These are phyloP conservation scores for Drosophila teissieri DNA, from an alignment of 1,140 invertebrate genomes.

Conservation along the genomic window DNA sequence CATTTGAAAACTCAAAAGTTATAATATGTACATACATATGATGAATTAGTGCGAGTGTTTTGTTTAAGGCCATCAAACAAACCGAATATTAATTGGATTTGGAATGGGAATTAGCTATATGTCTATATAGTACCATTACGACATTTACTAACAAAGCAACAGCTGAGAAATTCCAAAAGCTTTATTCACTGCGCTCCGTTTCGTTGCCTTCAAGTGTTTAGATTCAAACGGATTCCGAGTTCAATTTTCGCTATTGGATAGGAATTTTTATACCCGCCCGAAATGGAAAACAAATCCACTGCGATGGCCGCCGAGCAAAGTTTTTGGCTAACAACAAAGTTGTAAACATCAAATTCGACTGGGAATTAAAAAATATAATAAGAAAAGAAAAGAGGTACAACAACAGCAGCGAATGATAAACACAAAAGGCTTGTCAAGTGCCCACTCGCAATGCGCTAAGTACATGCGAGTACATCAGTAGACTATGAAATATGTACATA, in stretches of 20 bases:
- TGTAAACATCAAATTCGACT: slow-evolving; percentile 35
- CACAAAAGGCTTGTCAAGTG: slow-evolving; percentile 34
- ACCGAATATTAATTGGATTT: background rate
- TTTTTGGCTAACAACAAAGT: slow-evolving; percentile 46
- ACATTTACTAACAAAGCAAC: slow-evolving; percentile 18
- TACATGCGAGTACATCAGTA: slow-evolving; percentile 3
- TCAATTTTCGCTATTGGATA: slow-evolving; percentile 12
- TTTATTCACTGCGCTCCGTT: slow-evolving; percentile 57
- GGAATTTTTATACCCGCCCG: slow-evolving; percentile 46
- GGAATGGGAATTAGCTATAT: background rate
- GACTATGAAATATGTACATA: slow-evolving; percentile 9
- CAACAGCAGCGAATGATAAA: slow-evolving; percentile 41
- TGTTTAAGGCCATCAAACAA: slow-evolving; percentile 9
- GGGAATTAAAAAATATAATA: slow-evolving; percentile 1
- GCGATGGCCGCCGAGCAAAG: slow-evolving; percentile 15
- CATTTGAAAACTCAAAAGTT: too few species aligned
- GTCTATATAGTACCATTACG: slow-evolving; percentile 21
- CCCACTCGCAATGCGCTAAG: slow-evolving; percentile 11
- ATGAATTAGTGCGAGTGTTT: background rate
- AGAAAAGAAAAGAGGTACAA: slow-evolving; percentile 13
- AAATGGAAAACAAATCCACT: slow-evolving; percentile 12
- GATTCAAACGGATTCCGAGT: slow-evolving; percentile 34
- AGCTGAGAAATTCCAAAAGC: slow-evolving; percentile 63
- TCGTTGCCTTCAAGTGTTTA: slow-evolving; percentile 41
- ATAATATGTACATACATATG: background rate